These are phyloP conservation scores for Ambastaia sidthimunki DNA, from an alignment of 2,797 vertebrate genomes.

Conservation along the genomic window DNA sequence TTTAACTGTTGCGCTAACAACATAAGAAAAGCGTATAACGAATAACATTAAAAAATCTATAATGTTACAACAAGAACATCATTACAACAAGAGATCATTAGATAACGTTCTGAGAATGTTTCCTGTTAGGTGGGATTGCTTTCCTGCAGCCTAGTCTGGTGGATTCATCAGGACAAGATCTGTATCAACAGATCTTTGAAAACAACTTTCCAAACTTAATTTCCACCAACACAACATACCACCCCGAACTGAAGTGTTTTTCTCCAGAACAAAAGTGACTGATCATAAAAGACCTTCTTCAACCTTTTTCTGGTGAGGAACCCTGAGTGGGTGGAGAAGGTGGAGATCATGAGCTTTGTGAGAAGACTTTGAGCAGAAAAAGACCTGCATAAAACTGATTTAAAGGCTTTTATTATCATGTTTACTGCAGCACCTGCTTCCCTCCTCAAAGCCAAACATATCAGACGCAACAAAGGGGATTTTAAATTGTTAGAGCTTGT, in stretches of 20 bases:
- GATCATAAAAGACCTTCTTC: constrained; percentile 8
- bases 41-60: no score
- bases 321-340: background rate
- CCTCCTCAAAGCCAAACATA: background rate
- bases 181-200: no score
- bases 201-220: background rate
- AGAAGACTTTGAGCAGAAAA: background rate
- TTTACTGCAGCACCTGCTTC: background rate
- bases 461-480: background rate
- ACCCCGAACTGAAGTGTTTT: background rate
- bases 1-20: no score
- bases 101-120: no score
- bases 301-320: background rate
- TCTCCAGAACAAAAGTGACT: background rate
- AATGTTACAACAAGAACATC: no score
- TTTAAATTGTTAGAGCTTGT: background rate
- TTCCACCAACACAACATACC: background rate
- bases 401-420: constrained; percentile 36
- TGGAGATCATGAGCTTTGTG: constrained; percentile 13
- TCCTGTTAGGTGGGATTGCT: no score
- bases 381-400: constrained; percentile 8
- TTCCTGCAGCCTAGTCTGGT: no score
- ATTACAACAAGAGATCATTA: no score
- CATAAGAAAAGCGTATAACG: no score
- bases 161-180: no score